Evolutionary conservation across 2,113 vertebrate species (phyloP).

Genomic region (Microcebus ravelobensis): DNA sequence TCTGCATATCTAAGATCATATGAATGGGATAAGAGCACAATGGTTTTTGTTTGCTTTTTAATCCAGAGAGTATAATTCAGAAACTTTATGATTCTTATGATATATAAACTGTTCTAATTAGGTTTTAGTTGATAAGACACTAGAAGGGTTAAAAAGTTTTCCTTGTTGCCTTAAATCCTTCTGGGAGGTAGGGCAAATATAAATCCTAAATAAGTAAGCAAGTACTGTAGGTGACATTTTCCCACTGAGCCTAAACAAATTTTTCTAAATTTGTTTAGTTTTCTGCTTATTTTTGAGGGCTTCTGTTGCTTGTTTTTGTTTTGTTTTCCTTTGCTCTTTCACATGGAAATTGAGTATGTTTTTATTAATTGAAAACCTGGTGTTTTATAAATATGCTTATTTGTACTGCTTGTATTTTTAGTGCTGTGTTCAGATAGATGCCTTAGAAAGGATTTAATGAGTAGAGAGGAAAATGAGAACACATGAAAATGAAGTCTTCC

Average conservation of each 20-base stretch:
- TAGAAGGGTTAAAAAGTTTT: conserved; percentile 20
- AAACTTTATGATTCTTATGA: neutral
- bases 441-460: conserved; percentile 9
- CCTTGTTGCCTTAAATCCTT: neutral
- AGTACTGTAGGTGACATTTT: conserved; percentile 2
- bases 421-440: neutral
- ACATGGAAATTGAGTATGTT: conserved; percentile 51
- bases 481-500: neutral
- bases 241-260: neutral
- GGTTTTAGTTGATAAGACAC: neutral
- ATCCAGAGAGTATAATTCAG: neutral
- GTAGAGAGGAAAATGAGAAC: neutral
- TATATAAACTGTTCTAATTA: neutral
- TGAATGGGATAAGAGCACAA: neutral
- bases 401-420: conserved; percentile 40
- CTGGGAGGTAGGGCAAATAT: neutral
- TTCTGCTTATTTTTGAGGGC: conserved; percentile 42
- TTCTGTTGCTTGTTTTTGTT: conserved; percentile 40
- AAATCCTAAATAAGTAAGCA: conserved; percentile 47
- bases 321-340: conserved; percentile 52
- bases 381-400: conserved; percentile 40
- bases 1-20: neutral
- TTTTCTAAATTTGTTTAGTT: conserved; percentile 42
- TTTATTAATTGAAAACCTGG: conserved; percentile 34
- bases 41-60: neutral